A percentile compares a stretch with the other conserved stretches of the same genome.
Conservation (phyloP, 2,113 vertebrate species). For the Penelope pileata region DNA sequence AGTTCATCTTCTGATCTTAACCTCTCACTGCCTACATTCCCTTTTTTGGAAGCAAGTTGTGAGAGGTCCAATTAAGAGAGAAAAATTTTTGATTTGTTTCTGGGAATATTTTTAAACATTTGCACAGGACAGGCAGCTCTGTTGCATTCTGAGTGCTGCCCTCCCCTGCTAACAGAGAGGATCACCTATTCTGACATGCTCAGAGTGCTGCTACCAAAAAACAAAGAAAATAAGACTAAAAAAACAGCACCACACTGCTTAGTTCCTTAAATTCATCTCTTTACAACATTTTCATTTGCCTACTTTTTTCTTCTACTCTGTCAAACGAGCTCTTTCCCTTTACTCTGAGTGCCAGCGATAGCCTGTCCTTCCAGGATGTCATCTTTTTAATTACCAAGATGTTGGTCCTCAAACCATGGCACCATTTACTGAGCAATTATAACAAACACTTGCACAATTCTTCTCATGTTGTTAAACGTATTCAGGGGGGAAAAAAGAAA, state of each 20-base stretch:
- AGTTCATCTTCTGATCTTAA: not conserved
- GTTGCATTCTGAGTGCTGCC: not conserved
- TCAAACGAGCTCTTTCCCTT: not conserved
- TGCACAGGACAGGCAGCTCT: not conserved
- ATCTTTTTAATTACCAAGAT: not conserved
- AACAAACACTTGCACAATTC: not conserved
- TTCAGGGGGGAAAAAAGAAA: not conserved
- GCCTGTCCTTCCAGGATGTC: accelerated
- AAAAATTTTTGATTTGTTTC: not conserved
- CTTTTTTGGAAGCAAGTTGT: not conserved
- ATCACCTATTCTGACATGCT: not conserved
- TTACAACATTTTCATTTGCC: not conserved
- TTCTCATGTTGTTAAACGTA: not conserved
- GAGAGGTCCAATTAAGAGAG: not conserved
- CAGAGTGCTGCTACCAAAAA: not conserved
- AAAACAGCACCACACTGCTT: not conserved
- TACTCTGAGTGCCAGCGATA: not conserved
- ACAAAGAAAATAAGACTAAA: not conserved
- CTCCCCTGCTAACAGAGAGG: not conserved
- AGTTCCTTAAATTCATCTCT: not conserved
- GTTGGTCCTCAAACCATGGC: not conserved
- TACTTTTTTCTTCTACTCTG: not conserved
- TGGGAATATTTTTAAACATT: not conserved
- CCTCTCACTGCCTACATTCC: not conserved
- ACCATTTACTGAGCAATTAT: not conserved